Percentiles rank a stretch among this genome's conserved stretches.
phyloP scores from a whole-genome alignment of 1,140 invertebrate genomes.

The Diabrotica virgifera region DNA sequence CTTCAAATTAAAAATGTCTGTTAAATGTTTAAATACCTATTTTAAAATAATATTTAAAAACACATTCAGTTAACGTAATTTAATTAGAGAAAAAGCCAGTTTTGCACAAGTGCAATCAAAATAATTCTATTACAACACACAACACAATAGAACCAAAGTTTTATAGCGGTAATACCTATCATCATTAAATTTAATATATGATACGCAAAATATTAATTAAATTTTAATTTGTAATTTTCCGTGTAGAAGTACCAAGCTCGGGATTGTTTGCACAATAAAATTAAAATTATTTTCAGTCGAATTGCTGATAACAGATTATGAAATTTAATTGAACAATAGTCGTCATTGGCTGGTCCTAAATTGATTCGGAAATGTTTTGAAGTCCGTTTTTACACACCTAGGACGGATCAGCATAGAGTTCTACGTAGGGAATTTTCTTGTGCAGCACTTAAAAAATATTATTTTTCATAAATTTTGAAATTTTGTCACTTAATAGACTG shows the following conservation, averaged over 20 bases:
- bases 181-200: background rate
- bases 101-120: too few species aligned
- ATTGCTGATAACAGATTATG: constrained; percentile 1
- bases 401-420: too few species aligned
- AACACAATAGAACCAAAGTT: background rate
- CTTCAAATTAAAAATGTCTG: too few species aligned
- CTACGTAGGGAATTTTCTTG: too few species aligned
- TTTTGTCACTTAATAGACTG: too few species aligned
- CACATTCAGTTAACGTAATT: too few species aligned
- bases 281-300: constrained; percentile 3
- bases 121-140: too few species aligned
- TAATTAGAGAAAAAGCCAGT: too few species aligned
- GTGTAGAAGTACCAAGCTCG: background rate
- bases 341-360: constrained; percentile 25
- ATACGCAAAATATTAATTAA: constrained; percentile 1
- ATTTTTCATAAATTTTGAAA: too few species aligned
- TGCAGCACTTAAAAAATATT: too few species aligned
- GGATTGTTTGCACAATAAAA: background rate
- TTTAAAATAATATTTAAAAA: too few species aligned
- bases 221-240: constrained; percentile 1
- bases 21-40: too few species aligned
- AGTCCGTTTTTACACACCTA: background rate
- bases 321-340: constrained; percentile 31
- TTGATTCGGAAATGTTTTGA: constrained; percentile 22
- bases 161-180: background rate